phyloP scores from a whole-genome alignment of 2,888 invertebrate species.

The Kuschelorhynchus macadamiae region DNA sequence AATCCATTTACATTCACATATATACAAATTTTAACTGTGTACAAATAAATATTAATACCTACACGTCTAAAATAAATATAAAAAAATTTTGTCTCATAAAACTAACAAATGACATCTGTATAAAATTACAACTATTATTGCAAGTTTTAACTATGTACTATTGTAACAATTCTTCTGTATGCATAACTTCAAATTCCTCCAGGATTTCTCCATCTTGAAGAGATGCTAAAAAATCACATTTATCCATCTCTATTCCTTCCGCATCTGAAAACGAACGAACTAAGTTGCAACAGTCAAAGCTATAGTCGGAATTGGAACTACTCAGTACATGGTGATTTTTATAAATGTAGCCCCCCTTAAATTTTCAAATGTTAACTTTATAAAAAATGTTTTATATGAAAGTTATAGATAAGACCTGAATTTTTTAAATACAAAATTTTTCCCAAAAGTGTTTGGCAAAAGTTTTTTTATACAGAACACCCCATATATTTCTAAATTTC shows the following conservation, averaged over 20 bases:
- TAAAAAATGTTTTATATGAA: no score
- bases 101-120: conserved; percentile 3
- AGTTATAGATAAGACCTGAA: no score
- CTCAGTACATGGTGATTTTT: no score
- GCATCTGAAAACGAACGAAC: conserved; percentile 7
- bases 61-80: conserved; percentile 34
- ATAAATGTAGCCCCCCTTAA: no score
- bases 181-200: conserved; percentile 42
- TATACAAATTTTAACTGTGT: neutral
- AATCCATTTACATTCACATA: no score
- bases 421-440: no score
- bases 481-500: no score
- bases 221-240: conserved; percentile 22
- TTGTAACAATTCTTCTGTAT: conserved; percentile 30
- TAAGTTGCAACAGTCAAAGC: neutral
- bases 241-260: conserved; percentile 27
- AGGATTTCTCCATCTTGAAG: conserved; percentile 33
- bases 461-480: no score
- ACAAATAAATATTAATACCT: conserved; percentile 12
- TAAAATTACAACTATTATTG: conserved; percentile 7
- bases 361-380: no score
- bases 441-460: no score
- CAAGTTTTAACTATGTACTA: conserved; percentile 1
- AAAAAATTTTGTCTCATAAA: conserved; percentile 20
- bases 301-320: neutral